Base-by-base conservation (phyloP, 2,113 vertebrate genomes). In the Ceuthmochares aereus region DNA sequence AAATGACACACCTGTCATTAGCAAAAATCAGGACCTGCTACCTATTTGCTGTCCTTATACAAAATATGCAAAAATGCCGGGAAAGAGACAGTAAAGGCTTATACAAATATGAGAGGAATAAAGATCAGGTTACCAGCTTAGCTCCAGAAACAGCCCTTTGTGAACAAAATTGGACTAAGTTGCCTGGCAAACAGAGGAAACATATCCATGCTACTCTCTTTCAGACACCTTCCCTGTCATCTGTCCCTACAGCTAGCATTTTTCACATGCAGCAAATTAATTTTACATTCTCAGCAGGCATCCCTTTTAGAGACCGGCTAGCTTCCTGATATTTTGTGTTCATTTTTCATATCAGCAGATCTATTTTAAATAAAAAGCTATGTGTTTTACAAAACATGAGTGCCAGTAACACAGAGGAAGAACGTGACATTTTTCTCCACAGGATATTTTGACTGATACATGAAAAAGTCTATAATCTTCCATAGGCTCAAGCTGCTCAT, bases 381-480 rank as follows among this genome's bases (percentile, higher is more conserved):
- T 95, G 91, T 93, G 95, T 87, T 97, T 96, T 86, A 95, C 89
- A 94, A 95, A 96, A 95, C 91, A 94, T 20, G 63, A 97, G 84
- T 93, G 84, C 93, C 95, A 93, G 83, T 72, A 95, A 92, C 88
- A 95, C 74, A 90, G 88, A 96, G 78, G 88, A 90, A 90, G 81
- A 96, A 97, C 92, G 94, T 95, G 94, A 95, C 95, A 97, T 95
- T 97, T 97, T 95, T 97, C 95, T 96, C 96, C 94, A 91, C 90
- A 60, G 86, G 94, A 95, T 96, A 95, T 97, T 96, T 96, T 95
- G 94, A 96, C 95, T 97, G 97, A 97, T 96, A 96, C 90, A 75
- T 87, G 74, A 90, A 83, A 91, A 96, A 96, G 94, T 96, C 91
- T 96, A 96, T 96, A 93, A 95, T 97, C 95, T 94, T 84, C 88